A percentile compares a stretch with the other conserved stretches of the same genome.
These are phyloP conservation scores for Crepidodera aurea DNA, from an alignment of 2,888 invertebrate genomes.

Conservation along the genomic window DNA sequence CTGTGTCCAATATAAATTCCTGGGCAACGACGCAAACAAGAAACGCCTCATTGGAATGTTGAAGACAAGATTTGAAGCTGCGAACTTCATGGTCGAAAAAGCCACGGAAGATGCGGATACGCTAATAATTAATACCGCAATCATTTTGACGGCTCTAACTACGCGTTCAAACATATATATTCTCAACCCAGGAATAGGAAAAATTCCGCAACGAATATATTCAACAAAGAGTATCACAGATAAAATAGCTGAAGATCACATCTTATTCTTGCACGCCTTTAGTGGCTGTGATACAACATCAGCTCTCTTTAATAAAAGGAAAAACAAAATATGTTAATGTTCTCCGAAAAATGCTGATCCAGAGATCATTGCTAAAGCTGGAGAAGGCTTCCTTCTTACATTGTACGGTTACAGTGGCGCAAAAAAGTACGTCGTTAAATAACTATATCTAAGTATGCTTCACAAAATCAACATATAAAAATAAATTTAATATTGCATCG, in stretches of 20 bases:
- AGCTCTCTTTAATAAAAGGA: background rate
- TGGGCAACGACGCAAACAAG: constrained; percentile 41
- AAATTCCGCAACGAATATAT: constrained; percentile 39
- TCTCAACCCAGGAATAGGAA: constrained; percentile 36
- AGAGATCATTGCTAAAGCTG: constrained; percentile 16
- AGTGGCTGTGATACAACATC: background rate
- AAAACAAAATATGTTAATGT: background rate
- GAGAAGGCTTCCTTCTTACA: constrained; percentile 10
- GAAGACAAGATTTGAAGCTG: constrained; percentile 34
- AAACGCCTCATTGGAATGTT: constrained; percentile 42
- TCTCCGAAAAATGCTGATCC: background rate
- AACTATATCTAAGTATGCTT: background rate
- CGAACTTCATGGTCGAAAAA: constrained; percentile 37
- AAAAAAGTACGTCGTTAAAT: background rate
- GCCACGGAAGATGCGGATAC: constrained; percentile 34
- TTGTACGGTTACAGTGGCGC: constrained; percentile 3
- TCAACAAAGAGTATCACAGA: constrained; percentile 36
- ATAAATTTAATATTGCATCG: too few species aligned
- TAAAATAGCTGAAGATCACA: constrained; percentile 41
- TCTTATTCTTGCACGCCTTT: constrained; percentile 31
- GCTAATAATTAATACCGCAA: constrained; percentile 33
- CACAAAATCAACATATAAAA: too few species aligned
- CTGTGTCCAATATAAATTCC: constrained; percentile 41
- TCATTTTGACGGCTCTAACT: constrained; percentile 32
- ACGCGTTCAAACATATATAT: constrained; percentile 6